Evolutionary conservation across 2,113 vertebrate species (phyloP), one percentile per base, ranked within the genome.

Genomic region (Spermophilus dauricus): DNA sequence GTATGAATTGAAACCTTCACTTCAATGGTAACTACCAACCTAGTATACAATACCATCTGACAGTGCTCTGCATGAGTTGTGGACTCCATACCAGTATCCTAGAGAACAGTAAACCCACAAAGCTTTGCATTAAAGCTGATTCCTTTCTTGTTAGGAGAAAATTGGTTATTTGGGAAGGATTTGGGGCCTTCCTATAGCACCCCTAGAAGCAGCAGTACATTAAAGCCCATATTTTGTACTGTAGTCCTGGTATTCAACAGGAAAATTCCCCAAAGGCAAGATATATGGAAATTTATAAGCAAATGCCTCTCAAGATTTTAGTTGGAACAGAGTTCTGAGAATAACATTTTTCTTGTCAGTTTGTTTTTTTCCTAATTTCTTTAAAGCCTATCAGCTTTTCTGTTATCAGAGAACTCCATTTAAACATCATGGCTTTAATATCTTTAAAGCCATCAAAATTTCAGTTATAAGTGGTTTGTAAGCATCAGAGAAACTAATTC

Each of bases 1-100:
- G 20, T 48, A 56, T 83, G 20, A 78, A 91, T 34, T 86, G 94
- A 98, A 96, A 89, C 4, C 89, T 97, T 88, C 1, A 2, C 37
- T 97, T 90, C 7, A 75, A 24, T 9, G 42, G 0, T 88, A 34
- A 18, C 32, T 93, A 48, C 39, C 61, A 80, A 80, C 85, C 58
- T 4, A 58, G 0, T 22, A 1, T 86, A 34, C 34, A 67, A 91
- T 56, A 30, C 77, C 45, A 37, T 76, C 22, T 34, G 92, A 87
- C 9, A 42, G 1, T 3, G 81, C 88, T 95, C 18, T 81, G 5
- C 1, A 18, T 72, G n/a, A 96, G 28, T 65, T 95, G 56, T 70
- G 28, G 39, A 70, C 2, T 14, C 24, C 63, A 4, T 4, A 13
- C 18, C 13, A 72, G 48, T 9, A 6, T 37, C 53, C 85, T 0